Conservation (phyloP, 2,113 vertebrate species). For the Climacteris rufus region DNA sequence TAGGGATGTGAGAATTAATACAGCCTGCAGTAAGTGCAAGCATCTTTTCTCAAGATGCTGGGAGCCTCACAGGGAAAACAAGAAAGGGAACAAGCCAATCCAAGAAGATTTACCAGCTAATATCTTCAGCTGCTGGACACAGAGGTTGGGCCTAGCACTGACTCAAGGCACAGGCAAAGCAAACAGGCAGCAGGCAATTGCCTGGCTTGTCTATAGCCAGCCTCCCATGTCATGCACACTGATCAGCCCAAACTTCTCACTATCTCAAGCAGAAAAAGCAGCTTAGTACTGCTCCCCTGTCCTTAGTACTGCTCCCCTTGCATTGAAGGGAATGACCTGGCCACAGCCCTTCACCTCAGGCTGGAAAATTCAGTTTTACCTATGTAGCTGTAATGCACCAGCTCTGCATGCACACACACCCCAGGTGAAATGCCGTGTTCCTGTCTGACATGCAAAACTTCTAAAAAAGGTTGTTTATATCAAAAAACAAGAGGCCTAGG, state of each 20-base stretch:
- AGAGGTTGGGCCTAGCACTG: neutral
- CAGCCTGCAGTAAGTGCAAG: neutral
- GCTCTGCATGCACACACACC: neutral
- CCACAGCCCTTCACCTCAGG: neutral
- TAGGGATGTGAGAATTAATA: neutral
- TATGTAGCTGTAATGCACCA: neutral
- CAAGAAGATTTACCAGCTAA: neutral
- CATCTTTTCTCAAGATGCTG: neutral
- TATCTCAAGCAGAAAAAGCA: neutral
- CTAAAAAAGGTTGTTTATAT: neutral
- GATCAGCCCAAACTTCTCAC: neutral
- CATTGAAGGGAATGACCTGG: neutral
- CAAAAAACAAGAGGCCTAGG: neutral
- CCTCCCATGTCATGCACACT: accelerated
- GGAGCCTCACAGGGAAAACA: accelerated
- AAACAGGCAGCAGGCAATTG: neutral
- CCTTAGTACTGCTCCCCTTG: neutral
- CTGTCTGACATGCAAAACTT: neutral
- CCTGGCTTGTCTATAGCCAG: neutral
- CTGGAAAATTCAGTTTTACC: neutral
- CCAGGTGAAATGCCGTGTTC: neutral
- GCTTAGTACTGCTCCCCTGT: neutral
- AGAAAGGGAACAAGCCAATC: neutral
- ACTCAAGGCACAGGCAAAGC: neutral
- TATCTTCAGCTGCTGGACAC: neutral